These are phyloP conservation scores for Archaeoteleia sp. DNA, from an alignment of 2,888 invertebrate genomes.

Conservation along the genomic window DNA sequence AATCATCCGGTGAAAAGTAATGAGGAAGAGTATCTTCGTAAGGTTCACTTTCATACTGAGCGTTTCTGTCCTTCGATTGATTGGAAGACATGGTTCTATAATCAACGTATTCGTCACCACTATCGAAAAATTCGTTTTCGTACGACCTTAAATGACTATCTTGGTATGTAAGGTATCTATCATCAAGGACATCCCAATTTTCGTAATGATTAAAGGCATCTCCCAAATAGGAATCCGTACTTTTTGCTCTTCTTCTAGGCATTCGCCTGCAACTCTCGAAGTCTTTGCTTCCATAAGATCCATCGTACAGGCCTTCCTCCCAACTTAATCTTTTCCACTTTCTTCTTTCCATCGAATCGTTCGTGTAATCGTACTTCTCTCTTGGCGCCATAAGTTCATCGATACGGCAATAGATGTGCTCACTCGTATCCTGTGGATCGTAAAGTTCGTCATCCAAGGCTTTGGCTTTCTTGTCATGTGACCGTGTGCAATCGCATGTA, in stretches of 20 bases:
- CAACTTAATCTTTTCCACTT: constrained; percentile 50
- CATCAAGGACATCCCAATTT: constrained; percentile 58
- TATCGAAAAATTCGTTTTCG: constrained; percentile 46
- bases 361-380: constrained; percentile 48
- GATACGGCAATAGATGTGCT: constrained; percentile 76
- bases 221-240: constrained; percentile 66
- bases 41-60: constrained; percentile 51
- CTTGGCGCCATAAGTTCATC: constrained; percentile 76
- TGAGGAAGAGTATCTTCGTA: constrained; percentile 49
- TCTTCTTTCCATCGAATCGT: constrained; percentile 64
- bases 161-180: constrained; percentile 45
- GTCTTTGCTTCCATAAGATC: constrained; percentile 11
- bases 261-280: constrained; percentile 7
- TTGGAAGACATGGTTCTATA: constrained; percentile 42
- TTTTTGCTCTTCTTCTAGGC: constrained; percentile 62
- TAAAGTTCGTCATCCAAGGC: constrained; percentile 56
- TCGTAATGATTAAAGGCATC: constrained; percentile 61
- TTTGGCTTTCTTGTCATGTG: constrained; percentile 58
- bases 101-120: constrained; percentile 43
- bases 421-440: constrained; percentile 56
- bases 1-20: constrained; percentile 52
- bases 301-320: constrained; percentile 39
- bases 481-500: constrained; percentile 50
- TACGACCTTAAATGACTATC: constrained; percentile 37
- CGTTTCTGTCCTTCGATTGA: constrained; percentile 33